Base-by-base conservation (phyloP, 2,113 vertebrate species). In the Tautogolabrus adspersus region DNA sequence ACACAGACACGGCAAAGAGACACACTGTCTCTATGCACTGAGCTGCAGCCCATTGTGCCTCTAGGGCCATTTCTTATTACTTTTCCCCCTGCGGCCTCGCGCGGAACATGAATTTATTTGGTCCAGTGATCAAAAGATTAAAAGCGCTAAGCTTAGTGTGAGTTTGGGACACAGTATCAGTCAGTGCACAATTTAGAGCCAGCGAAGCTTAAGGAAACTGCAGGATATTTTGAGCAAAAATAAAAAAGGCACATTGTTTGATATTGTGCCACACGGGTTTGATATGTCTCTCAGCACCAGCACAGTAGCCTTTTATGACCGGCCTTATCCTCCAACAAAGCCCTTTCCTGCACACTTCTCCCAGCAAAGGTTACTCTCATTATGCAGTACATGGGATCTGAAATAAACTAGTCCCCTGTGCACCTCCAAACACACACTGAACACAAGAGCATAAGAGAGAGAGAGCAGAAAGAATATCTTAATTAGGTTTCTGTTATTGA, bases 111-210 rank as follows among this genome's bases (percentile, higher is more conserved):
- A 60, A 75, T 91, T 89, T 87, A 89, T 92, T 80, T 81, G 81
- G 70, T 81, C 63, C 68, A 49, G 12, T 75, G 82, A 90, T 92
- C 86, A 81, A 89, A 75, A 79, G 88, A 90, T 88, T 82, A 83
- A 58, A 92, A 87, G 68, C 13, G 30, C 51, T 22, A 47, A 65
- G 15, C 56, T n/a, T 37, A 21, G 55, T 52, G 78, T 72, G 56
- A 81, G 82, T 88, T 80, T 81, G 62, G 82, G 75, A 83, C 75
- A 44, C 60, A 19, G 42, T 66, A 75, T 88, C 85, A 65, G 18
- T n/a, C 52, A 73, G 70, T 85, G 64, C 57, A 34, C 3, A 63
- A 80, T 60, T 55, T 59, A 51, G 37, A 5, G 70, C 37, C 21
- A 84, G 84, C 82, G 89, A 79, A 84, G 82, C 81, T 73, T 75